Conservation (phyloP, 2,888 invertebrate genomes). For the Apamea crenata region DNA sequence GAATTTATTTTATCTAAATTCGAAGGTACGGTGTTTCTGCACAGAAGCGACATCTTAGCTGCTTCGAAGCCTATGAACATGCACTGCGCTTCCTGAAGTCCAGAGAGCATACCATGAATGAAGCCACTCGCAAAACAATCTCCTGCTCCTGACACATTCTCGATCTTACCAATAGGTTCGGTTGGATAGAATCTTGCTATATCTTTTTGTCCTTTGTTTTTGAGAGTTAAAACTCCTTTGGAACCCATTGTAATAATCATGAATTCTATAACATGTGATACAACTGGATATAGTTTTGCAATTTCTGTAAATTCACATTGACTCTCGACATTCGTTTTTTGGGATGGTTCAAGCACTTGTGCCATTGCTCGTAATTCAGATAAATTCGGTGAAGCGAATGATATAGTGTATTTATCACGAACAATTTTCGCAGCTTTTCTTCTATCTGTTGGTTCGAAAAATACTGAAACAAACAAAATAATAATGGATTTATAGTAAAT, state of each 20-base stretch:
- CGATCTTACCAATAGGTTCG: constrained; percentile 82
- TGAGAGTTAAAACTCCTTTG: constrained; percentile 90
- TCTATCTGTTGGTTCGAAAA: constrained; percentile 97
- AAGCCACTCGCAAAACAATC: constrained; percentile 94
- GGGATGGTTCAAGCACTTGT: constrained; percentile 79
- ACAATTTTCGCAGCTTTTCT: constrained; percentile 94
- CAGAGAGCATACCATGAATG: constrained; percentile 91
- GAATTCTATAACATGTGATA: constrained; percentile 88
- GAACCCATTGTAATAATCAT: constrained; percentile 92
- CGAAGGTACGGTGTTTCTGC: constrained; percentile 91
- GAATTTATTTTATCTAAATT: constrained; percentile 65
- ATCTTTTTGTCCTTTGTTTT: constrained; percentile 52
- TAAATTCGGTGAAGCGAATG: constrained; percentile 95
- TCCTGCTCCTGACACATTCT: constrained; percentile 96
- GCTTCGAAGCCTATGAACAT: constrained; percentile 91
- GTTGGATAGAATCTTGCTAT: constrained; percentile 81
- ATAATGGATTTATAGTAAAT: constrained; percentile 37
- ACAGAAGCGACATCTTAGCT: constrained; percentile 91
- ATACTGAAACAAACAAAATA: constrained; percentile 91
- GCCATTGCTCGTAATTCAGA: constrained; percentile 94
- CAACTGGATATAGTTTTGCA: constrained; percentile 74
- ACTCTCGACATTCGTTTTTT: constrained; percentile 63
- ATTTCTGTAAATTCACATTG: constrained; percentile 74
- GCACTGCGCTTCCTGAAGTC: constrained; percentile 90
- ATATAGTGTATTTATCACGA: constrained; percentile 84